Evolutionary conservation across 2,113 vertebrate genomes (phyloP), one percentile per base, ranked within the genome.

Genomic region (Aleadryas rufinucha): DNA sequence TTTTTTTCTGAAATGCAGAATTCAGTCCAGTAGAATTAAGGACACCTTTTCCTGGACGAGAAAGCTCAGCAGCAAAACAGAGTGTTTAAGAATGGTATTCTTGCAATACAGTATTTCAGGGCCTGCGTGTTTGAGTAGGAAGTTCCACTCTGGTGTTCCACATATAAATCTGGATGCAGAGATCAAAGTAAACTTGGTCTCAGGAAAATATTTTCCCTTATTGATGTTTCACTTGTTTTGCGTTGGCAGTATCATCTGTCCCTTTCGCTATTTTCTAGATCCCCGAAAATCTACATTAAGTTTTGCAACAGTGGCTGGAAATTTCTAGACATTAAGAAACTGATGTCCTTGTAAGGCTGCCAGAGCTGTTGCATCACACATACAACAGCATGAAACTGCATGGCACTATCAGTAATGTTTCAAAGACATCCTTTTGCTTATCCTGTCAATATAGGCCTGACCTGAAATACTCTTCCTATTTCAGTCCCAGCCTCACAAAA

Each of bases 331-430:
- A 27, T 97, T 93, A 97, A 96, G 96, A 96, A 97, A 97, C 42
- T 82, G 45, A 75, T 95, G 96, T 96, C 95, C 96, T 97, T 97
- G 96, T 95, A 85, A 95, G 81, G 66, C 53, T 96, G 97, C 97
- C 97, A 97, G 84, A 33, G 54, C 56, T 53, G 30, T 97, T 97
- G 96, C 97, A 86, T 66, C 97, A 96, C 1, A n/a, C 74, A 57
- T 35, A 45, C 45, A 80, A 42, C 76, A 80, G 77, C 82, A 71
- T 2, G n/a, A 94, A 93, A 93, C 93, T 37, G 64, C 80, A 31
- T 57, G 72, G 86, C 57, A 71, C 53, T 93, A 75, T 95, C 95
- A 93, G 70, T 35, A 90, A 82, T 30, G 39, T 94, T 94, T 87
- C 88, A 93, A 74, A 92, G 61, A 86, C 72, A 92, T 78, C 56